These are phyloP conservation scores for Hycleus cichorii DNA, from an alignment of 1,140 invertebrate genomes.

Conservation along the genomic window DNA sequence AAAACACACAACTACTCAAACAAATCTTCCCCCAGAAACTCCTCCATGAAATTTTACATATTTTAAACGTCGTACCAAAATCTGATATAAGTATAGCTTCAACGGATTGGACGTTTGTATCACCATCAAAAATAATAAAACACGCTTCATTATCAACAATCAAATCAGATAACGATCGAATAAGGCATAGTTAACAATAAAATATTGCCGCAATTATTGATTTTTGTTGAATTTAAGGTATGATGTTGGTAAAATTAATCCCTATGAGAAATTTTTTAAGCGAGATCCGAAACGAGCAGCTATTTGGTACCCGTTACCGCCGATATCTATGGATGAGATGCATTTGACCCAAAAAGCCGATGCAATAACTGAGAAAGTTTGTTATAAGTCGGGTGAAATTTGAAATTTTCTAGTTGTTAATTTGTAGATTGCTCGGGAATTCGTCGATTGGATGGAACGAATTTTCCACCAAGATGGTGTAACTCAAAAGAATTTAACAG, in stretches of 20 bases:
- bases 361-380: conserved; percentile 34
- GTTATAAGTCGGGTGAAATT: conserved; percentile 36
- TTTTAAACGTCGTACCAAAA: conserved; percentile 1
- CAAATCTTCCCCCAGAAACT: conserved; percentile 5
- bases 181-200: background rate
- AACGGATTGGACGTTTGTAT: background rate
- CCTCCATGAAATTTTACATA: conserved; percentile 1
- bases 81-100: background rate
- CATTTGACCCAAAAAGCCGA: conserved; percentile 44
- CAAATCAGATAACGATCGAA: too few species aligned
- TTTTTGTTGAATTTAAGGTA: background rate
- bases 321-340: conserved; percentile 26
- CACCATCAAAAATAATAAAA: too few species aligned
- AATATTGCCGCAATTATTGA: background rate
- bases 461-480: conserved; percentile 43
- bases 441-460: conserved; percentile 51
- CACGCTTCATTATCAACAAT: too few species aligned
- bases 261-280: conserved; percentile 26
- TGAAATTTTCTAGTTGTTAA: too few species aligned
- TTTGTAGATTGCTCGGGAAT: conserved; percentile 47
- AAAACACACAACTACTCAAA: background rate
- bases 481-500: conserved; percentile 13
- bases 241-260: conserved; percentile 10
- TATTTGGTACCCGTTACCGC: conserved; percentile 27
- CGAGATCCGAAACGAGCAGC: conserved; percentile 17